Evolutionary conservation across 2,888 invertebrate genomes (phyloP).

Genomic region (Antitype chi): DNA sequence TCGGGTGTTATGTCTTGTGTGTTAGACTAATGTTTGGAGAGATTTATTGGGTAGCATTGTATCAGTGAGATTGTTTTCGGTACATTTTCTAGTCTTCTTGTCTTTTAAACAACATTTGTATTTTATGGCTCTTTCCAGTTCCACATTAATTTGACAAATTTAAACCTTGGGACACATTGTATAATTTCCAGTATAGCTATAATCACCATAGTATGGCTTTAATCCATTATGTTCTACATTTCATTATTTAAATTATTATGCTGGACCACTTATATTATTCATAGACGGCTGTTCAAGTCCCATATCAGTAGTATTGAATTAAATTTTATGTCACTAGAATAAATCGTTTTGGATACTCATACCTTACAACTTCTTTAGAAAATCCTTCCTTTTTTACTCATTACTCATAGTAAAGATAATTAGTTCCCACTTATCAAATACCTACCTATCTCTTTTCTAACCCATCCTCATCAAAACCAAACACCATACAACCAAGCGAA

Average conservation of each 20-base stretch:
- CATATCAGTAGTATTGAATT: not conserved
- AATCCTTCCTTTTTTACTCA: not conserved
- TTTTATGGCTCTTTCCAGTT: not conserved
- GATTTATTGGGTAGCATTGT: slow-evolving; percentile 8
- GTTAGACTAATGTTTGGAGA: slow-evolving; percentile 44
- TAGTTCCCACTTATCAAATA: not conserved
- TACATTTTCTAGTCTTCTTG: not conserved
- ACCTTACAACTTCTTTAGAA: not conserved
- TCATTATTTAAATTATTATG: not conserved
- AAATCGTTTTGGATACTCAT: not conserved
- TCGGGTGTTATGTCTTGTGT: slow-evolving; percentile 49
- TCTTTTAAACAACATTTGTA: too few species aligned
- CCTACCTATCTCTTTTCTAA: not conserved
- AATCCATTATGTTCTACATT: too few species aligned
- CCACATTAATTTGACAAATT: not conserved
- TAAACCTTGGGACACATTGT: not conserved
- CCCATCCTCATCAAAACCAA: slow-evolving; percentile 13
- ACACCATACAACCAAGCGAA: slow-evolving; percentile 22
- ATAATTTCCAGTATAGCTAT: not conserved
- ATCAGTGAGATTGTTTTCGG: slow-evolving; percentile 14
- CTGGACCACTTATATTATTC: not conserved
- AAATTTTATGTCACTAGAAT: not conserved
- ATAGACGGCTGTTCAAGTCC: not conserved
- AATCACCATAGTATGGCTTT: not conserved
- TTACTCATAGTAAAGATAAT: not conserved